These are phyloP conservation scores for Xanthorhoe spadicearia DNA, from an alignment of 2,888 invertebrate genomes.

Conservation along the genomic window DNA sequence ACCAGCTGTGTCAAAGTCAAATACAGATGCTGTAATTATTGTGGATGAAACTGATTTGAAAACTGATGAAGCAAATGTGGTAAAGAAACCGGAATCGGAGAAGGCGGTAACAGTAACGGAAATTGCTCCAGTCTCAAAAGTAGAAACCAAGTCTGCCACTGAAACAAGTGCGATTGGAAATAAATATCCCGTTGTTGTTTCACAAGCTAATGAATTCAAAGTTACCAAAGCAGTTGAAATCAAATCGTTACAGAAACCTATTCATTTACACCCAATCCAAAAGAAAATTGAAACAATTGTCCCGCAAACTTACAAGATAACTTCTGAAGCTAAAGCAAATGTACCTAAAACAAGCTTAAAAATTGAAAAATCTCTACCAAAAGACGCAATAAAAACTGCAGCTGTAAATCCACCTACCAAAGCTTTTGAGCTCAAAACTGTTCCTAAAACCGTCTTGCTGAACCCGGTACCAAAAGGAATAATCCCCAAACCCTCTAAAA, in stretches of 20 bases:
- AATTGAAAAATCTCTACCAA: neutral
- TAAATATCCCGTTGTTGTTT: neutral
- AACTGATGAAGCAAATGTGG: constrained; percentile 2
- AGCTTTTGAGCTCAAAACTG: constrained; percentile 22
- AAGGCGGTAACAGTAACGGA: constrained; percentile 3
- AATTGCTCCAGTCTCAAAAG: constrained; percentile 3
- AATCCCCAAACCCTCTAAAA: constrained; percentile 11
- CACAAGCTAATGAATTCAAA: constrained; percentile 18
- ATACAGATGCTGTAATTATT: neutral
- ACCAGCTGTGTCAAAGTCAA: neutral
- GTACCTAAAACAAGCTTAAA: constrained; percentile 14
- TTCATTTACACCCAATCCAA: constrained; percentile 7
- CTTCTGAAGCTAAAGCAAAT: constrained; percentile 7
- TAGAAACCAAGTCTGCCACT: neutral
- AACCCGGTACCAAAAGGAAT: constrained; percentile 17
- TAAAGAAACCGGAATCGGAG: neutral
- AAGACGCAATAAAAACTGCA: neutral
- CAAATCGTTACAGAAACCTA: constrained; percentile 8
- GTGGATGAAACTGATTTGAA: neutral
- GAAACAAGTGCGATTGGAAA: constrained; percentile 6
- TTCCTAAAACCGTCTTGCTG: constrained; percentile 26
- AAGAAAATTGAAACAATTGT: constrained; percentile 19
- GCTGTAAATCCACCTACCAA: constrained; percentile 10
- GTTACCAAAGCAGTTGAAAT: constrained; percentile 13
- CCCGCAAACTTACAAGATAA: constrained; percentile 3